Percentiles rank a stretch among this genome's conserved stretches.
phyloP scores from a whole-genome alignment of 53 echinoderm and acorn worm genomes.

The Mesocentrotus franciscanus region DNA sequence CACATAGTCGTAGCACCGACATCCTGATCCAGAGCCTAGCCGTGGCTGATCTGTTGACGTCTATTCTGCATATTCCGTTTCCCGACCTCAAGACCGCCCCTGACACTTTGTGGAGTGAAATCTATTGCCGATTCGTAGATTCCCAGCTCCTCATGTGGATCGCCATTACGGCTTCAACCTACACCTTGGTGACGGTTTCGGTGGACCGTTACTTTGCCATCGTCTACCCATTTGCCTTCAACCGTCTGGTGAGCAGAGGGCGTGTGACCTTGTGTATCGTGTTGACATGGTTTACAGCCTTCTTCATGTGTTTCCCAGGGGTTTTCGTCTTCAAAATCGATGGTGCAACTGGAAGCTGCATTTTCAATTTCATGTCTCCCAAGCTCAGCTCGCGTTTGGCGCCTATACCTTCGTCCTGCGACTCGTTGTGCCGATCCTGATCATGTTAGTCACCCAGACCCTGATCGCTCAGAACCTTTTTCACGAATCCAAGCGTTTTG shows the following conservation, averaged over 20 bases:
- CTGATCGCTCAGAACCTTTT: neutral
- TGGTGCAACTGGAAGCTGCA: neutral
- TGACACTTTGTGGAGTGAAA: neutral
- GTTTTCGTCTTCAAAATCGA: neutral
- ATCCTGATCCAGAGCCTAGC: constrained; percentile 6
- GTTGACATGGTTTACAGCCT: neutral
- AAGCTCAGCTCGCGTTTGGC: constrained; percentile 3
- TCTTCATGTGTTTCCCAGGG: neutral
- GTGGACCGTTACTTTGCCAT: constrained; percentile 29
- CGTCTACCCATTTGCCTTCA: constrained; percentile 24
- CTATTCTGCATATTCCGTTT: neutral
- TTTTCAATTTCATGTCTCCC: neutral
- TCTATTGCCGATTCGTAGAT: constrained; percentile 2
- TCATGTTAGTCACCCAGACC: constrained; percentile 46
- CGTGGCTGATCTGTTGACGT: constrained; percentile 21
- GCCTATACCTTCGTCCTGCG: neutral
- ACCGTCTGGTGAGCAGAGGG: constrained; percentile 14
- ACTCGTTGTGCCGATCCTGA: neutral
- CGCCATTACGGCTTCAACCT: constrained; percentile 42
- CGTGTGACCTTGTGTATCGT: constrained; percentile 11
- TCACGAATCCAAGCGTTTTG: neutral
- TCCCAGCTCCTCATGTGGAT: constrained; percentile 28
- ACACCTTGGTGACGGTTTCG: neutral
- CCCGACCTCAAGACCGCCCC: constrained; percentile 12
- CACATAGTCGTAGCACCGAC: neutral